Evolutionary conservation across 2,113 vertebrate species (phyloP).

Genomic region (Gorsachius goisagi): DNA sequence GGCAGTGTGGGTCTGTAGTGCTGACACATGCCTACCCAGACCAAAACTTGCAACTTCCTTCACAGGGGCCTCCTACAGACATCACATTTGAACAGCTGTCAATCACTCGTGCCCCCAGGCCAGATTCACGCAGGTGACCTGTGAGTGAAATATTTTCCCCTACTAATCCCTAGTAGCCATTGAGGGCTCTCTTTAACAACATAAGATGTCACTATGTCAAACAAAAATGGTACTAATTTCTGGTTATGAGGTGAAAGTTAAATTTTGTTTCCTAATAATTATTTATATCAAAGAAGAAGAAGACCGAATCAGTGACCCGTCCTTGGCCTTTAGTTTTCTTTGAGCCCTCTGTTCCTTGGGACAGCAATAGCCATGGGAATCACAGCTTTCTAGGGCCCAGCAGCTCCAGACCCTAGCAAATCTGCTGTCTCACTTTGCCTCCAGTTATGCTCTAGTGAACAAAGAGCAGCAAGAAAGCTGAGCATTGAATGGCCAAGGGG

Average conservation of each 20-base stretch:
- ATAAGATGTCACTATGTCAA: neutral
- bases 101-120: neutral
- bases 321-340: neutral
- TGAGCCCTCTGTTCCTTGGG: neutral
- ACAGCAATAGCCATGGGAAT: neutral
- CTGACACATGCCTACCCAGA: neutral
- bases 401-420: neutral
- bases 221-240: constrained; percentile 20
- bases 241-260: neutral
- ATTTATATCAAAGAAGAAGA: constrained; percentile 16
- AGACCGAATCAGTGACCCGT: neutral
- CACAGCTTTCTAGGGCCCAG: neutral
- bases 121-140: neutral
- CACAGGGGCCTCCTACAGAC: neutral
- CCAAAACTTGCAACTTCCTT: neutral
- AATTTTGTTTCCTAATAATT: neutral
- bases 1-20: neutral
- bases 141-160: neutral
- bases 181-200: neutral
- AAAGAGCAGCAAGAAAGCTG: neutral
- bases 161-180: neutral
- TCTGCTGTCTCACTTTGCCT: neutral
- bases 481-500: neutral
- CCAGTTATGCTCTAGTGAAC: neutral
- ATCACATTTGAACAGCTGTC: neutral